phyloP scores from a whole-genome alignment of 2,888 invertebrate species.

The Meteorus cinctellus region DNA sequence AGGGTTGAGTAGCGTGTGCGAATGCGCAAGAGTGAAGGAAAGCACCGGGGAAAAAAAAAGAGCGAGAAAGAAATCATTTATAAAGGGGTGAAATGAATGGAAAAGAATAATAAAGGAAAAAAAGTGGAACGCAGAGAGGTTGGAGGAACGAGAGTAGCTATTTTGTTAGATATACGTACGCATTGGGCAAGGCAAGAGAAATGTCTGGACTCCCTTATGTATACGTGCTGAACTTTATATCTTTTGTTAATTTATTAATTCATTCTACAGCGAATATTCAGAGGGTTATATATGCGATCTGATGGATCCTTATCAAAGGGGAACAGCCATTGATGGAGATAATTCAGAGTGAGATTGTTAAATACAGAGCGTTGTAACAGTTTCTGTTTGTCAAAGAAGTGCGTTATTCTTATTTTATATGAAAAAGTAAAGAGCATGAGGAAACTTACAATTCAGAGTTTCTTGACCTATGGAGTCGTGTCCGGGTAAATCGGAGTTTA shows the following conservation, averaged over 20 bases:
- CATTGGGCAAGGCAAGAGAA: not conserved
- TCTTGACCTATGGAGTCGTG: too few relatives aligned
- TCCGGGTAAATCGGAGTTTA: too few relatives aligned
- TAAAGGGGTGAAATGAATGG: conserved; percentile 17
- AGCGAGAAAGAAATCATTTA: not conserved
- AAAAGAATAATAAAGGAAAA: not conserved
- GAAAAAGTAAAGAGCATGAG: too few relatives aligned
- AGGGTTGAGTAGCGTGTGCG: conserved; percentile 4
- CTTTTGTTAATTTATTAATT: not conserved
- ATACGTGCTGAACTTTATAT: not conserved
- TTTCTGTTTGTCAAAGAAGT: too few relatives aligned
- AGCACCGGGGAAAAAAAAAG: not conserved
- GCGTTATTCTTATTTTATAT: too few relatives aligned
- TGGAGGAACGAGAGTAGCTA: not conserved
- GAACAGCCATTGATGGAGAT: not conserved
- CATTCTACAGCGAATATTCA: not conserved
- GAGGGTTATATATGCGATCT: not conserved
- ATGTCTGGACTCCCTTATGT: not conserved
- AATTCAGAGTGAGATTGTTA: not conserved
- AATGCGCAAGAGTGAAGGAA: conserved; percentile 8
- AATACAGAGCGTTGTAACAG: not conserved
- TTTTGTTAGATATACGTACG: not conserved
- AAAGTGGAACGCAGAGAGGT: conserved; percentile 7
- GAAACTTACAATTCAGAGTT: too few relatives aligned
- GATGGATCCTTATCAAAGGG: not conserved